Evolutionary conservation across 2,797 vertebrate genomes (phyloP).

Genomic region (Diplodus puntazzo): DNA sequence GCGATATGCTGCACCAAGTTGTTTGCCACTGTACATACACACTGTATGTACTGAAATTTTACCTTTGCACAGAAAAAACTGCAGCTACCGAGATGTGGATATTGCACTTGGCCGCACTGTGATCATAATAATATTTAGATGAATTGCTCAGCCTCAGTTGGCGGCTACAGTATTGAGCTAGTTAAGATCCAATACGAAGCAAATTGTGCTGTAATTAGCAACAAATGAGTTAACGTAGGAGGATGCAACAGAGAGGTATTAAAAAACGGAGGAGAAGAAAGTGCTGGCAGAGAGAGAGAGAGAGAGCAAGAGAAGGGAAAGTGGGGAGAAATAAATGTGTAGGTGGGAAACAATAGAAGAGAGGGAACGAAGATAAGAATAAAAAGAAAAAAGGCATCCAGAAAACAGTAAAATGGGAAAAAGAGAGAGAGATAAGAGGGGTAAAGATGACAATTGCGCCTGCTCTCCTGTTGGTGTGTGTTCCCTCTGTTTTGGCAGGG

Average conservation of each 20-base stretch:
- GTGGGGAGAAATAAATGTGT: slow-evolving; percentile 17
- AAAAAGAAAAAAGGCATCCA: slow-evolving; percentile 16
- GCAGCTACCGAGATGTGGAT: no score
- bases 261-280: slow-evolving; percentile 16
- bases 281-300: background rate
- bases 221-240: slow-evolving; percentile 20
- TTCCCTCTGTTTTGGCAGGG: slow-evolving; percentile 62
- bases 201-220: slow-evolving; percentile 29
- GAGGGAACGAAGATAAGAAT: slow-evolving; percentile 47
- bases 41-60: no score
- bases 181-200: slow-evolving; percentile 14
- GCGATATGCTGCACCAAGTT: no score
- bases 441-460: slow-evolving; percentile 63
- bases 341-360: slow-evolving; percentile 50
- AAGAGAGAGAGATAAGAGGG: slow-evolving; percentile 43
- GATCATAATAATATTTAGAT: no score
- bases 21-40: no score
- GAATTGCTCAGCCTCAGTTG: background rate
- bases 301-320: background rate
- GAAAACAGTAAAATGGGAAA: slow-evolving; percentile 24
- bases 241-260: slow-evolving; percentile 11
- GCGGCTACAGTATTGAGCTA: slow-evolving; percentile 6
- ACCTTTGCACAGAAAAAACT: no score
- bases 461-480: slow-evolving; percentile 57
- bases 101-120: no score